phyloP scores from a whole-genome alignment of 2,888 invertebrate genomes.

The Nebria salina region DNA sequence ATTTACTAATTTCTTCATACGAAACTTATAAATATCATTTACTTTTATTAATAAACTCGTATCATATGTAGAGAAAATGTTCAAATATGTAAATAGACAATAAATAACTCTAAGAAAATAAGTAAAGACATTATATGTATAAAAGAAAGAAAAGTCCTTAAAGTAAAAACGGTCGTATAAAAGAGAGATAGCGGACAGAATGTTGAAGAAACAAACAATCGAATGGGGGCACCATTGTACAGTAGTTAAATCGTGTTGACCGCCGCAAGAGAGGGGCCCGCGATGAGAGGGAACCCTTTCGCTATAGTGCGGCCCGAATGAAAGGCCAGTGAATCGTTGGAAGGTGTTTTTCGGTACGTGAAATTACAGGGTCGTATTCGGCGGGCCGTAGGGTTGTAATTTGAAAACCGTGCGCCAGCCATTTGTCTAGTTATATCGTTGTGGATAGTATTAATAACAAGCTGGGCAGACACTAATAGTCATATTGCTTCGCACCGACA shows the following conservation, averaged over 20 bases:
- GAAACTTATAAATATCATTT: no score
- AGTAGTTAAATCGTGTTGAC: constrained; percentile 12
- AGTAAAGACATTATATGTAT: not conserved
- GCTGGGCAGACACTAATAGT: constrained; percentile 50
- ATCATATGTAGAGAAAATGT: no score
- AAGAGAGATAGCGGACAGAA: not conserved
- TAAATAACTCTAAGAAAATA: not conserved
- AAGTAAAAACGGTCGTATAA: constrained; percentile 3
- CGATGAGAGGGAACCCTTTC: not conserved
- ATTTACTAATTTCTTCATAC: no score
- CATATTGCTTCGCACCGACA: constrained; percentile 12
- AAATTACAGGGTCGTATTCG: constrained; percentile 61
- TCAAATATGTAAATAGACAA: no score
- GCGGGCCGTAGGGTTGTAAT: constrained; percentile 56
- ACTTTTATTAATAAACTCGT: no score
- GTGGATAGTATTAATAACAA: constrained; percentile 60
- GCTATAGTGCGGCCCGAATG: constrained; percentile 18
- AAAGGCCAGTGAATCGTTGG: constrained; percentile 48
- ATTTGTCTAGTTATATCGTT: constrained; percentile 64
- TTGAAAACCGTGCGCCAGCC: constrained; percentile 58
- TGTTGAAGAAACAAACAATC: constrained; percentile 13
- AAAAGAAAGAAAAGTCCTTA: not conserved
- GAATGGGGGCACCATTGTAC: constrained; percentile 1
- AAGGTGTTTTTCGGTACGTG: constrained; percentile 54
- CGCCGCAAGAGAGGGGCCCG: not conserved